Conservation (phyloP, 2,113 vertebrate species). For the Ellobius talpinus region DNA sequence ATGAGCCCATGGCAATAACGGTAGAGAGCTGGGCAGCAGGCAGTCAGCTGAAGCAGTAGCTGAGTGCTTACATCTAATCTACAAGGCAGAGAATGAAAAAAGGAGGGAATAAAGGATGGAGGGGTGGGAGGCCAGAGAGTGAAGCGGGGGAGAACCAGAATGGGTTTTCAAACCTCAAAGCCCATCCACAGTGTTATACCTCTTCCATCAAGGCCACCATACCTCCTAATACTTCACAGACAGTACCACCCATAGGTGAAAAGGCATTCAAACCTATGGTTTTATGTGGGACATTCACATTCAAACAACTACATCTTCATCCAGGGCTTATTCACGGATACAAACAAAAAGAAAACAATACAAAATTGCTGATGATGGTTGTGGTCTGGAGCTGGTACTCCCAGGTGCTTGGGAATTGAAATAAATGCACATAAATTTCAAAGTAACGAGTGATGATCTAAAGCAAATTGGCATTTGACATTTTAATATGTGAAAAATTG, state of each 20-base stretch:
- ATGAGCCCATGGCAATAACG: neutral
- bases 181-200: neutral
- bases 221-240: neutral
- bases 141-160: accelerated
- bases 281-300: neutral
- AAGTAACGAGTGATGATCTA: neutral
- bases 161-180: neutral
- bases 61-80: neutral
- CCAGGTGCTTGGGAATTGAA: neutral
- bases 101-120: neutral
- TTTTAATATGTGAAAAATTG: neutral
- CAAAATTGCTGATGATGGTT: neutral
- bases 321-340: neutral
- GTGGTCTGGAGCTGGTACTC: neutral
- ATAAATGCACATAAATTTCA: neutral
- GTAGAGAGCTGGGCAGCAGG: neutral
- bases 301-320: neutral
- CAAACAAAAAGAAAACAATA: neutral
- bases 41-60: neutral
- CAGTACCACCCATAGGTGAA: neutral
- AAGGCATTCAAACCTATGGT: neutral
- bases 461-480: neutral
- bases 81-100: neutral
- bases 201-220: neutral
- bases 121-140: neutral